phyloP scores from a whole-genome alignment of 2,113 vertebrate genomes.

The Sceloporus undulatus region DNA sequence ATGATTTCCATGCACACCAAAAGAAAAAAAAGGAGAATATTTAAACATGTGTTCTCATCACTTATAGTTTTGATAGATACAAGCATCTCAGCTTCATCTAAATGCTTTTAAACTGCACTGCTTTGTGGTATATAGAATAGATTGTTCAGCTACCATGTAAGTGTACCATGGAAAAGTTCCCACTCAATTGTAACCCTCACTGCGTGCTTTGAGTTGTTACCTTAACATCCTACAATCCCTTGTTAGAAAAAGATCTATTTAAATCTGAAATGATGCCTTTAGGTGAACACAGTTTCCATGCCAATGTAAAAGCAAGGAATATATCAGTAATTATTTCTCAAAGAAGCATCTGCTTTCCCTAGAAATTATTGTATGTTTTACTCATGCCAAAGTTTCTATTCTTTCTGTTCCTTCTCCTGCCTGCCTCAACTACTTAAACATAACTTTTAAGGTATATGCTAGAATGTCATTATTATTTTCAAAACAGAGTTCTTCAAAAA shows the following conservation, averaged over 20 bases:
- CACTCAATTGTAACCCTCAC: background rate
- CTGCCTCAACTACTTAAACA: background rate
- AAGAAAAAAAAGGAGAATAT: too few relatives aligned
- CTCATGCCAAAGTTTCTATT: background rate
- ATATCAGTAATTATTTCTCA: background rate
- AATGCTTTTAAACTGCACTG: background rate
- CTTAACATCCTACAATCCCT: background rate
- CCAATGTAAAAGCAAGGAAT: background rate
- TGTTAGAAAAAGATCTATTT: background rate
- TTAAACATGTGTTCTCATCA: too few relatives aligned
- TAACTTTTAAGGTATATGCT: background rate
- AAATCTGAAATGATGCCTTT: background rate
- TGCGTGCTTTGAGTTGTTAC: background rate
- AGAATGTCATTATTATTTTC: conserved; percentile 5
- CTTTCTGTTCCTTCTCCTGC: background rate
- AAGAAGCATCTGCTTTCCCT: background rate
- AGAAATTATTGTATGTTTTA: background rate
- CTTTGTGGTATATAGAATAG: background rate
- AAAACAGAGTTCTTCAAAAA: background rate
- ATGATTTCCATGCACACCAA: too few relatives aligned
- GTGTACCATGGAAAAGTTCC: background rate
- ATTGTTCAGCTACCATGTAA: background rate
- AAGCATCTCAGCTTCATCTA: too few relatives aligned
- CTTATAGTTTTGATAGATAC: too few relatives aligned
- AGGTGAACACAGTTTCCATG: background rate